Conservation (phyloP, 92 coral and sea anemone species). For the Desmophyllum pertusum region DNA sequence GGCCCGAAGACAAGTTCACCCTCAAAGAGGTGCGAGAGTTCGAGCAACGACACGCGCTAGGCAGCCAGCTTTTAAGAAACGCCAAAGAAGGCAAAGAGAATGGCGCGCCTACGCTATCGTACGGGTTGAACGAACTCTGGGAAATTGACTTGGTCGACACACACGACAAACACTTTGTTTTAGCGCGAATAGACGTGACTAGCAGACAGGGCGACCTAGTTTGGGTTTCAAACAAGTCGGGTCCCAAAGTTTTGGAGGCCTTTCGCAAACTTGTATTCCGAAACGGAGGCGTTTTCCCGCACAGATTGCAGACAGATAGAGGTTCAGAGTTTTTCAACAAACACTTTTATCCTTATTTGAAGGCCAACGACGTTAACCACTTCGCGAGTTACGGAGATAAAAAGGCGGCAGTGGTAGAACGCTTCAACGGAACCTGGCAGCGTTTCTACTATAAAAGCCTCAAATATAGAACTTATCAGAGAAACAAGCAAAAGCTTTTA, state of each 20-base stretch:
- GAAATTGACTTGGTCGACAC: background rate
- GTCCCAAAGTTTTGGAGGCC: background rate
- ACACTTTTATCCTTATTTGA: background rate
- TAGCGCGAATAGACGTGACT: background rate
- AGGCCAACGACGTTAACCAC: background rate
- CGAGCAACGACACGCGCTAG: background rate
- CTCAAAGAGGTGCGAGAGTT: background rate
- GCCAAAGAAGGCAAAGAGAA: background rate
- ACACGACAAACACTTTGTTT: background rate
- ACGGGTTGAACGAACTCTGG: background rate
- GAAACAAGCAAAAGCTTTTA: background rate
- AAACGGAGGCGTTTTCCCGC: background rate
- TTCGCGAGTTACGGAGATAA: background rate
- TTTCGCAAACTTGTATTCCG: background rate
- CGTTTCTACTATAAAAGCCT: background rate
- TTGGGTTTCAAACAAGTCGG: background rate
- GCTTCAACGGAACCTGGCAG: conserved; percentile 6
- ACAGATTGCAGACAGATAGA: conserved; percentile 1
- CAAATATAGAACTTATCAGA: background rate
- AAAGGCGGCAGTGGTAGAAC: conserved; percentile 9
- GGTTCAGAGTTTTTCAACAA: conserved; percentile 9
- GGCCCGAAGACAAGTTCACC: background rate
- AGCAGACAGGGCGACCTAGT: background rate
- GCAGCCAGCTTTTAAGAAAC: background rate
- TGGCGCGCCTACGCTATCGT: background rate